These are phyloP conservation scores for Temnothorax ravouxi DNA, from an alignment of 2,888 invertebrate genomes.

Conservation along the genomic window DNA sequence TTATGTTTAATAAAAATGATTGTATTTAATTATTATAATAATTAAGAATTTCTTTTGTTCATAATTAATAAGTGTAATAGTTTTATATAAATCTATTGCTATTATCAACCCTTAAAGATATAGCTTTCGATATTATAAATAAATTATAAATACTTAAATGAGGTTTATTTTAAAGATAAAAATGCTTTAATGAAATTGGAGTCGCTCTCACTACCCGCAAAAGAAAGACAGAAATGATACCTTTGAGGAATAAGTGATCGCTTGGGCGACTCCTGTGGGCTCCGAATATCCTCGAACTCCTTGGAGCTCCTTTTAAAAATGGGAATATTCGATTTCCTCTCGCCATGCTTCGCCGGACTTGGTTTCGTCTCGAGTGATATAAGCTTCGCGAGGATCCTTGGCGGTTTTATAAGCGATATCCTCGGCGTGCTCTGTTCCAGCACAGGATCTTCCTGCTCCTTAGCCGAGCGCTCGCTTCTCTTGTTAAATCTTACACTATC, in stretches of 20 bases:
- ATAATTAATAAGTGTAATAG: not conserved
- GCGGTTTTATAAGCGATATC: conserved; percentile 80
- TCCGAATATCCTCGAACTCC: conserved; percentile 84
- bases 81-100: not conserved
- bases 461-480: conserved; percentile 67
- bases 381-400: conserved; percentile 78
- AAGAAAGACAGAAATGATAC: conserved; percentile 63
- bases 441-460: conserved; percentile 65
- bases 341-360: conserved; percentile 76
- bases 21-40: not conserved
- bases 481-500: conserved; percentile 64
- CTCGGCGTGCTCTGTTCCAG: conserved; percentile 69
- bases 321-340: conserved; percentile 84
- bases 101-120: not conserved
- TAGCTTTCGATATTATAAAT: not conserved
- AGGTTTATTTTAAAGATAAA: not conserved
- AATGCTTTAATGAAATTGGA: not conserved
- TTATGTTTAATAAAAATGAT: no score
- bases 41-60: not conserved
- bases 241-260: conserved; percentile 85
- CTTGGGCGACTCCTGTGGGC: conserved; percentile 83
- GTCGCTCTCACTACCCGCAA: not conserved
- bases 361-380: conserved; percentile 68
- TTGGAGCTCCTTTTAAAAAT: conserved; percentile 82
- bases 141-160: not conserved